A percentile compares a stretch with the other conserved stretches of the same genome.
phyloP scores from a whole-genome alignment of 2,113 vertebrate genomes.

The Corynorhinus townsendii region DNA sequence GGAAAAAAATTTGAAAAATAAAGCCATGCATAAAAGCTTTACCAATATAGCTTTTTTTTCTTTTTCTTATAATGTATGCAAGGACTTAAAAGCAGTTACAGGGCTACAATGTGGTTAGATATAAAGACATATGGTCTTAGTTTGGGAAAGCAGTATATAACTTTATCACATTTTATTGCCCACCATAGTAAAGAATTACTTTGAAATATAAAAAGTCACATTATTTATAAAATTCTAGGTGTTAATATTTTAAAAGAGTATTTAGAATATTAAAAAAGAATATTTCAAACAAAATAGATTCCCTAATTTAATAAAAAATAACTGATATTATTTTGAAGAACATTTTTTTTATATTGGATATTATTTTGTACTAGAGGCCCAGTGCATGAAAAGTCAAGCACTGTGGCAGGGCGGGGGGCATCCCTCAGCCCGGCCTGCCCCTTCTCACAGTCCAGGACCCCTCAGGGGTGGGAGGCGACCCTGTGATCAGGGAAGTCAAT shows the following conservation, averaged over 20 bases:
- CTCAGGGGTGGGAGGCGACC: too few species aligned
- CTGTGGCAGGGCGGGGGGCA: too few species aligned
- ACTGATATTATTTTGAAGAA: not conserved
- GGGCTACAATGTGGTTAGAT: not conserved
- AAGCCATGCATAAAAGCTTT: slow-evolving; percentile 16
- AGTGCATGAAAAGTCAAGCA: too few species aligned
- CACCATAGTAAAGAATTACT: not conserved
- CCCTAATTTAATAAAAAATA: not conserved
- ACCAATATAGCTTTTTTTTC: not conserved
- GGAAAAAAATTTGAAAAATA: slow-evolving; percentile 48
- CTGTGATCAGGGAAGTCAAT: accelerated
- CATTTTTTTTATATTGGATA: not conserved
- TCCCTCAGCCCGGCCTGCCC: too few species aligned
- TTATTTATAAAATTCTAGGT: slow-evolving; percentile 18
- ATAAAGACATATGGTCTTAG: not conserved
- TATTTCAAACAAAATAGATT: not conserved
- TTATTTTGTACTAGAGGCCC: not conserved
- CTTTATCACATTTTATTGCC: not conserved
- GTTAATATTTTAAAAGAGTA: not conserved
- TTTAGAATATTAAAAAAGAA: not conserved
- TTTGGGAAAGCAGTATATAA: not conserved
- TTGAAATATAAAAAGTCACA: not conserved
- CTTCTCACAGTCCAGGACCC: too few species aligned
- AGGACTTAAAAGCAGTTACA: not conserved
- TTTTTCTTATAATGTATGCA: not conserved